phyloP scores from a whole-genome alignment of 2,888 invertebrate genomes.

The Leistus spinibarbis region DNA sequence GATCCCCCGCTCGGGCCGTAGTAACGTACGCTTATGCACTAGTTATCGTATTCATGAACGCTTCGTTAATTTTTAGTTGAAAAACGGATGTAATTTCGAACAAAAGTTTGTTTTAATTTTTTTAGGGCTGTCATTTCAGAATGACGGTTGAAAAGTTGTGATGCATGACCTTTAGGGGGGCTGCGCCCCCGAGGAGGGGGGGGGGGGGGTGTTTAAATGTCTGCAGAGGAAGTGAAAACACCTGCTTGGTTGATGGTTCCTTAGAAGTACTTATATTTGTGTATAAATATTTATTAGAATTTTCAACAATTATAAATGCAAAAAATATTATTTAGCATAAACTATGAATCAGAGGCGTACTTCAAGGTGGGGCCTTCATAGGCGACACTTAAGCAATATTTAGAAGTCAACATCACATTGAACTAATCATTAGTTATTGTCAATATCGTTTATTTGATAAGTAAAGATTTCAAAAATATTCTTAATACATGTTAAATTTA shows the following conservation, averaged over 20 bases:
- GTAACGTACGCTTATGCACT: not conserved
- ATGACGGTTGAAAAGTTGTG: not conserved
- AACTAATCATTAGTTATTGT: not conserved
- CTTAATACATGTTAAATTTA: too few species aligned
- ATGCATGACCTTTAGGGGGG: not conserved
- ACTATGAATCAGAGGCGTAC: conserved; percentile 2
- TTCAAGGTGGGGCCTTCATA: not conserved
- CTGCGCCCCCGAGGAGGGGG: too few species aligned
- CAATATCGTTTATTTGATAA: too few species aligned
- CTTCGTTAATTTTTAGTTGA: not conserved
- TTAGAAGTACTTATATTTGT: not conserved
- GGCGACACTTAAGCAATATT: not conserved
- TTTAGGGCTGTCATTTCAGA: not conserved
- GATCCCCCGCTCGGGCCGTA: not conserved
- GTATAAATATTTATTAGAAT: not conserved
- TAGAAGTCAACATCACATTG: not conserved
- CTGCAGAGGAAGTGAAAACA: not conserved
- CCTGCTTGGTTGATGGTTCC: not conserved
- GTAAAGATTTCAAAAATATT: too few species aligned
- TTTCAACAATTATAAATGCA: not conserved
- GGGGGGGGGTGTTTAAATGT: not conserved
- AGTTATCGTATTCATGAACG: not conserved
- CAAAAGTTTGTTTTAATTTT: not conserved
- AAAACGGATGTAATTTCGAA: not conserved
- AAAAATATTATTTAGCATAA: not conserved